These are phyloP conservation scores for Philhelius pedissequus DNA, from an alignment of 2,888 invertebrate species.

Conservation along the genomic window DNA sequence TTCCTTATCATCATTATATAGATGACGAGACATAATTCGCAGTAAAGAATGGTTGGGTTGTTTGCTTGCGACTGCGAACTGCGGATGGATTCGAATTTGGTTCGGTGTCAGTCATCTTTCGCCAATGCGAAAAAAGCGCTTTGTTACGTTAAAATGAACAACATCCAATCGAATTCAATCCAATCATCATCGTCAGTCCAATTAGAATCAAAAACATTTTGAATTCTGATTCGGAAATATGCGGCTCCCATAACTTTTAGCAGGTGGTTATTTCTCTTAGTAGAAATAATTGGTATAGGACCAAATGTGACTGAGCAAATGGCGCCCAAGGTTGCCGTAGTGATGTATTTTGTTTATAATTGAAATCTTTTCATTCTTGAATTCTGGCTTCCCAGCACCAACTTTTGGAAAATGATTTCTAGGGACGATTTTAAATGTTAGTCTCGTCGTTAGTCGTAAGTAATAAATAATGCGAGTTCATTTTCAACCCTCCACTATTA, in stretches of 20 bases:
- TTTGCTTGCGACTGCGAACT: too few relatives aligned
- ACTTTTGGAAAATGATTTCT: neutral
- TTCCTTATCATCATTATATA: too few relatives aligned
- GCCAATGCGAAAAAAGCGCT: slow-evolving; percentile 23
- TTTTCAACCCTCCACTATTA: too few relatives aligned
- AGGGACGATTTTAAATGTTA: neutral
- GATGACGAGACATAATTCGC: too few relatives aligned
- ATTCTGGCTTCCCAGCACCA: neutral
- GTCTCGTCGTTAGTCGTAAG: neutral
- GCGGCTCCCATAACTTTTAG: slow-evolving; percentile 63
- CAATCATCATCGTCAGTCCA: slow-evolving; percentile 64
- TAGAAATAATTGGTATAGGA: neutral
- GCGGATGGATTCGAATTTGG: neutral
- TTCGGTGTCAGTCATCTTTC: neutral
- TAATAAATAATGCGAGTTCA: neutral
- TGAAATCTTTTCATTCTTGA: neutral
- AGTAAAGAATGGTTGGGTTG: too few relatives aligned
- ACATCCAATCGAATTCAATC: slow-evolving; percentile 54
- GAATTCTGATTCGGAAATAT: slow-evolving; percentile 72
- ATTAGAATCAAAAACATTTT: slow-evolving; percentile 71
- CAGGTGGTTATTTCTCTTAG: neutral
- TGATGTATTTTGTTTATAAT: neutral
- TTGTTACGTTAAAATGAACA: neutral
- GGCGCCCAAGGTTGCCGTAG: neutral
- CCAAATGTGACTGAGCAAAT: neutral